These are phyloP conservation scores for Pterostichus niger DNA, from an alignment of 2,888 invertebrate species.

Conservation along the genomic window DNA sequence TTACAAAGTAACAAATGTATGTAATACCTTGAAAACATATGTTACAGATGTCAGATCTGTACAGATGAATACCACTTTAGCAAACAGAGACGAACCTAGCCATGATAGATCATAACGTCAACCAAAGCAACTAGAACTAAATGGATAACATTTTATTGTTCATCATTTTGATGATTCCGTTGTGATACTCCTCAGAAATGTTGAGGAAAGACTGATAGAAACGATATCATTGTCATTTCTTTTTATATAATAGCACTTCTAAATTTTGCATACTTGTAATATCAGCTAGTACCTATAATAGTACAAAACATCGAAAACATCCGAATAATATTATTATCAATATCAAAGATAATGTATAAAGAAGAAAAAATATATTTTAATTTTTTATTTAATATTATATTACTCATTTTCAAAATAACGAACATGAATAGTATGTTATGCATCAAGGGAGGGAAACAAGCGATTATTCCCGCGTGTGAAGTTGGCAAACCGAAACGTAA, in stretches of 20 bases:
- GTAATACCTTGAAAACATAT: conserved; percentile 69
- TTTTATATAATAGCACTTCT: conserved; percentile 38
- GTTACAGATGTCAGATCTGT: conserved; percentile 64
- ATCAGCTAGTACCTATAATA: conserved; percentile 6
- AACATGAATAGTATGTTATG: too few relatives aligned
- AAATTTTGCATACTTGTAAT: conserved; percentile 34
- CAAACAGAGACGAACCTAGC: conserved; percentile 51
- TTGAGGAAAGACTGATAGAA: conserved; percentile 56
- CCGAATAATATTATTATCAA: not conserved
- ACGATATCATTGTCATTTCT: conserved; percentile 41
- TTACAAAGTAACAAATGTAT: conserved; percentile 61
- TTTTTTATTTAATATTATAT: conserved; percentile 8
- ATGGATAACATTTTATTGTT: conserved; percentile 23
- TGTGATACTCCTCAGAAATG: conserved; percentile 56
- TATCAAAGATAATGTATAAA: conserved; percentile 39
- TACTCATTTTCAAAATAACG: too few relatives aligned
- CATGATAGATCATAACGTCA: conserved; percentile 57
- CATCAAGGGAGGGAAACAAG: too few relatives aligned
- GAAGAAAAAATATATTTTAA: conserved; percentile 23
- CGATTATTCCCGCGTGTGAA: too few relatives aligned
- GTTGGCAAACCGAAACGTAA: too few relatives aligned
- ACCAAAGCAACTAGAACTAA: conserved; percentile 42
- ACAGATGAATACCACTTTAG: conserved; percentile 65
- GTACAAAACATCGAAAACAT: not conserved
- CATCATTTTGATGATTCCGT: conserved; percentile 52